Evolutionary conservation across 2,888 invertebrate genomes (phyloP), one percentile per base, ranked within the genome.

Genomic region (Sepioteuthis lessoniana): DNA sequence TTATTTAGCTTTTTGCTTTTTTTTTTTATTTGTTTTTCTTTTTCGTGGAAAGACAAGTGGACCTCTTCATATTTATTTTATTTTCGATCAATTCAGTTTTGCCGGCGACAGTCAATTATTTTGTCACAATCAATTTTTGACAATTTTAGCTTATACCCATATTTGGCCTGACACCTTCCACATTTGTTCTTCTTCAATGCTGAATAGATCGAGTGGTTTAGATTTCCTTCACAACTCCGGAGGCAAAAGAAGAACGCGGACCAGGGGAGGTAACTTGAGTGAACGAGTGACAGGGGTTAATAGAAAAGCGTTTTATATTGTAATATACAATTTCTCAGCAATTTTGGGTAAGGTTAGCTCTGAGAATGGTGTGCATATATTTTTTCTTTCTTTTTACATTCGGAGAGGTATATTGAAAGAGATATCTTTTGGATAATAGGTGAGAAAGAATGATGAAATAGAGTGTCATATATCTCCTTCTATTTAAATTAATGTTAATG

Each of bases 91-190:
- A 76, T 76, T 76, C 76, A 76, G 76, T 76, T 76, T 76, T 35
- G 76, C 76, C 76, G 76, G n/a, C 76, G 76, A 76, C 76, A 76
- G 76, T 76, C 76, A 76, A 76, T 76, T 76, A 76, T 76, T 76
- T 76, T 76, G 76, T 76, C 76, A 76, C n/a, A 76, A 35, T 35
- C n/a, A 76, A 76, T 76, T 76, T 76, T 76, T 35, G 76, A n/a
- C 76, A 76, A n/a, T 76, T n/a, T 76, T n/a, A 35, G n/a, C 76
- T 76, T 76, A 16, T n/a, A 16, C n/a, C 76, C n/a, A n/a, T 76
- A 76, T 76, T 76, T 76, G 76, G 76, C 16, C 76, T 76, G 76
- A n/a, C 76, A 76, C n/a, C 76, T 76, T 76, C 10, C 42, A 2
- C 76, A 35, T 76, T 76, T 76, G 16, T 76, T 76, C 28, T 60